A percentile compares a stretch with the other conserved stretches of the same genome.
Conservation (phyloP, 2,113 vertebrate species). For the Empidonax alnorum region DNA sequence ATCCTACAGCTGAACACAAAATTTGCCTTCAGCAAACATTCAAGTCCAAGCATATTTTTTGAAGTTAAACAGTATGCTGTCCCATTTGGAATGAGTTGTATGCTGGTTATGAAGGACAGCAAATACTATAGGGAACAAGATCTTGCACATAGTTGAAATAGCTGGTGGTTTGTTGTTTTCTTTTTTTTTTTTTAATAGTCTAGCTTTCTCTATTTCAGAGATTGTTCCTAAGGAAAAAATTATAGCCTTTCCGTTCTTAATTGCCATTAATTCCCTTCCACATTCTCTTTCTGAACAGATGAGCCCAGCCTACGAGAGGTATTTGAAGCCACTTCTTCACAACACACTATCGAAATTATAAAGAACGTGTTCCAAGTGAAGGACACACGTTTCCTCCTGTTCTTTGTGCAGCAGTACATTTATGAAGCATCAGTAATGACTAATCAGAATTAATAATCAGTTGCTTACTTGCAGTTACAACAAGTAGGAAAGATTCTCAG, state of each 20-base stretch:
- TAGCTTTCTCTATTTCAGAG: not conserved
- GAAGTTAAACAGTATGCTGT: not conserved
- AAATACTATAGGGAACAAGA: not conserved
- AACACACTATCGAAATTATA: constrained; percentile 70
- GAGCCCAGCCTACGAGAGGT: constrained; percentile 75
- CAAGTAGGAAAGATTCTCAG: not conserved
- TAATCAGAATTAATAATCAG: constrained; percentile 53
- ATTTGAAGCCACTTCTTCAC: constrained; percentile 77
- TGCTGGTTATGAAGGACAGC: not conserved
- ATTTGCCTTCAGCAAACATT: constrained; percentile 24
- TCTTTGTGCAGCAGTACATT: not conserved
- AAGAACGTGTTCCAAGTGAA: not conserved
- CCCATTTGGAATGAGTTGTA: not conserved
- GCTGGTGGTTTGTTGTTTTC: not conserved
- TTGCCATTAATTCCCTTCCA: not conserved
- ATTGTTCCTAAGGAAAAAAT: not conserved
- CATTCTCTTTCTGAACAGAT: constrained; percentile 66
- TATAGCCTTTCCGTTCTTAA: not conserved
- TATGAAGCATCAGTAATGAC: constrained; percentile 30
- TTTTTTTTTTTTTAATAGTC: not conserved
- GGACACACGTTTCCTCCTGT: not conserved
- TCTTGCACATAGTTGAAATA: not conserved
- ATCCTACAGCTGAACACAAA: constrained; percentile 2
- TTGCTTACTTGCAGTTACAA: not conserved
- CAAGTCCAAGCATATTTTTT: not conserved